These are phyloP conservation scores for Lepidostoma basale DNA, from an alignment of 1,140 invertebrate species.

Conservation along the genomic window DNA sequence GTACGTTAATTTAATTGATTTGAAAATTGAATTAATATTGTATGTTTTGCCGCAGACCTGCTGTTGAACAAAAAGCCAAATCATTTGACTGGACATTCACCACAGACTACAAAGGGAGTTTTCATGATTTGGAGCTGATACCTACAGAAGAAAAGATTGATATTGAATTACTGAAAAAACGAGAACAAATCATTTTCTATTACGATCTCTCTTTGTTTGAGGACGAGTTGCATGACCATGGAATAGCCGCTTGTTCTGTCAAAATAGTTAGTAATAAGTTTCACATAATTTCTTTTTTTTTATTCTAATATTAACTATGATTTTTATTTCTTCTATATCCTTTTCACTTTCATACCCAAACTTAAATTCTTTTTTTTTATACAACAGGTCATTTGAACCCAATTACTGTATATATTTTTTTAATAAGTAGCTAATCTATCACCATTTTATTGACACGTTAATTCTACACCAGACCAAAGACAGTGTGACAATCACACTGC, in stretches of 20 bases:
- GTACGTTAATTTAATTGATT: no score
- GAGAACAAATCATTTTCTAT: conserved; percentile 94
- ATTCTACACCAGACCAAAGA: no score
- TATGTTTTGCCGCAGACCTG: conserved; percentile 53
- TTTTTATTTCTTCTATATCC: no score
- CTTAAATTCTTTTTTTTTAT: no score
- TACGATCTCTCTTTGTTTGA: conserved; percentile 94
- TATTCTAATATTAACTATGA: not conserved
- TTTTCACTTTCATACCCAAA: no score
- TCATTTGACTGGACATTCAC: conserved; percentile 99
- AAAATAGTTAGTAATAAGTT: conserved; percentile 90
- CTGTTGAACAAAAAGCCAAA: conserved; percentile 77
- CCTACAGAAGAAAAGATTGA: conserved; percentile 82
- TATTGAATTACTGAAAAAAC: conserved; percentile 86
- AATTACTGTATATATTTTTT: no score
- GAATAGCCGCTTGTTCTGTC: conserved; percentile 85
- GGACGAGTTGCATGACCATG: conserved; percentile 98
- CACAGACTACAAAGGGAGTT: conserved; percentile 90
- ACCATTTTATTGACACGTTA: no score
- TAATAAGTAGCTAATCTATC: no score
- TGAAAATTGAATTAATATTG: not conserved
- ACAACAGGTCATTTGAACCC: no score
- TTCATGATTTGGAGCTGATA: conserved; percentile 64
- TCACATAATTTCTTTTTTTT: no score
- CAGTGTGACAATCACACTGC: no score